Conservation (phyloP, 2,888 invertebrate genomes). For the Andrena bucephala region DNA sequence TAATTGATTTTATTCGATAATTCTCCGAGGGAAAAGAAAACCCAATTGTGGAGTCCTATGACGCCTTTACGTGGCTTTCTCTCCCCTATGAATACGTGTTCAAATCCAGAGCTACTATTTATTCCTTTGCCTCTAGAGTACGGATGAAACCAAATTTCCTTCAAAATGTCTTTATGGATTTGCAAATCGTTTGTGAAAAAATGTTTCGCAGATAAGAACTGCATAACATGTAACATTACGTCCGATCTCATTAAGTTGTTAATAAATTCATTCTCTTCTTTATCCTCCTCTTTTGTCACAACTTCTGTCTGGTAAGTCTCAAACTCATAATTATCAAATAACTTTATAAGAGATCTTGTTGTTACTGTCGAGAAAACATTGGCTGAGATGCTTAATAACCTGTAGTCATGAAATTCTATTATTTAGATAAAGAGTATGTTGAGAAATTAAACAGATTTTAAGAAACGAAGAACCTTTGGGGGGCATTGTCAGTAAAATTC, state of each 20-base stretch:
- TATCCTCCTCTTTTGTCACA: constrained; percentile 57
- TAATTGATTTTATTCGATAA: constrained; percentile 83
- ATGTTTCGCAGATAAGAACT: constrained; percentile 69
- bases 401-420: constrained; percentile 40
- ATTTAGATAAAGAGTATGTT: not conserved
- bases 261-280: constrained; percentile 70
- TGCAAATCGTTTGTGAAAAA: constrained; percentile 63
- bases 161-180: constrained; percentile 74
- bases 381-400: constrained; percentile 48
- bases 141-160: constrained; percentile 82
- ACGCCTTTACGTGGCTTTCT: constrained; percentile 84
- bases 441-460: constrained; percentile 10
- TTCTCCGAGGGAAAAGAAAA: constrained; percentile 86
- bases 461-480: constrained; percentile 65
- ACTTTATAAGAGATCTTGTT: constrained; percentile 52
- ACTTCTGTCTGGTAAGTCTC: constrained; percentile 62
- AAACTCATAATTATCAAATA: constrained; percentile 72
- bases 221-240: constrained; percentile 63
- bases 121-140: constrained; percentile 84
- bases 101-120: constrained; percentile 87
- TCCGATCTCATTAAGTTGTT: constrained; percentile 60
- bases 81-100: constrained; percentile 88
- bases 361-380: constrained; percentile 33
- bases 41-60: constrained; percentile 87
- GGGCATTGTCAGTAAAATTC: constrained; percentile 67